Evolutionary conservation across 2,888 invertebrate species (phyloP), one percentile per base, ranked within the genome.

Genomic region (Osedax fenrisi): DNA sequence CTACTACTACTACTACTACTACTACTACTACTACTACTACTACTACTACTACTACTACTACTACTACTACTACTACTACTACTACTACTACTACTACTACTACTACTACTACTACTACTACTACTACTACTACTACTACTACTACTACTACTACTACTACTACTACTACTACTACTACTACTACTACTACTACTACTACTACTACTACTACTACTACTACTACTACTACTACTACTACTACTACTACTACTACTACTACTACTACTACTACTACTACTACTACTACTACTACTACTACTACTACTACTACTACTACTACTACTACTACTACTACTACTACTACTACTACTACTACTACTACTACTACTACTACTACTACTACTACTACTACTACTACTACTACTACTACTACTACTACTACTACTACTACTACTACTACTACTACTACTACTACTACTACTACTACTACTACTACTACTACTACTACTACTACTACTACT

Each of bases 301-400:
- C 64, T 1, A 64, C 64, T 64, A 64, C 64, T 64, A 64, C 64
- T 1, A 64, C 64, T 64, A 64, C 64, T 64, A 64, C 1, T 64
- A 64, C 64, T 64, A 64, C 23, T 64, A 64, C 1, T 64, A 64
- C 23, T 64, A 64, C 64, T 64, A 64, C 0, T 64, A 64, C 64
- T 64, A 64, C 23, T 64, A 64, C 0, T 64, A 64, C 1, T 64
- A 64, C 64, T 1, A 64, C 1, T 64, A 64, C 64, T 64, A 64
- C 64, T 64, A 64, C 64, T 22, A 64, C 64, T 64, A 64, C 64
- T 64, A 64, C 64, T 64, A 64, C 64, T 64, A 64, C 64, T 64
- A 1, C 1, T 64, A 64, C 64, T 64, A 64, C 64, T 64, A 64
- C 64, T 21, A n/a, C 17, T 64, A 64, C 64, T 21, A 64, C 1